Percentiles rank a stretch among this genome's conserved stretches.
These are phyloP conservation scores for Caenorhabditis parvicauda DNA, from an alignment of 2,888 invertebrate genomes.

Conservation along the genomic window DNA sequence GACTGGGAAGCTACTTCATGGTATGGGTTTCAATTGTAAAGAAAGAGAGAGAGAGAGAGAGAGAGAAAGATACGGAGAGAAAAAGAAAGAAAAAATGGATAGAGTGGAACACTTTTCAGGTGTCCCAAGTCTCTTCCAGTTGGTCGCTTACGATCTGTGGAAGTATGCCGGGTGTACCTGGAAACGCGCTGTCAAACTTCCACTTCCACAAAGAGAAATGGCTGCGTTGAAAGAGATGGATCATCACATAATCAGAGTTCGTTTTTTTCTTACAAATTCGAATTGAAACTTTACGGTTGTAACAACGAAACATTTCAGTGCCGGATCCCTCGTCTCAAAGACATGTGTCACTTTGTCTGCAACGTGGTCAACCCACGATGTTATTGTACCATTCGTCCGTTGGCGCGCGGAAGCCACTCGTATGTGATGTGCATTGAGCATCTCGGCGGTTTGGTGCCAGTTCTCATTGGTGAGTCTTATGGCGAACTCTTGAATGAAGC, in stretches of 20 bases:
- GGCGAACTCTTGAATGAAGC: no score
- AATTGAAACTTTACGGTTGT: background rate
- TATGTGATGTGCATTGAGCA: slow-evolving; percentile 81
- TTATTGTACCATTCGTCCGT: slow-evolving; percentile 85
- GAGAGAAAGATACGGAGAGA: no score
- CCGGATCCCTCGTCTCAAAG: slow-evolving; percentile 85
- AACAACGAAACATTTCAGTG: slow-evolving; percentile 77
- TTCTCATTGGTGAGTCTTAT: slow-evolving; percentile 76
- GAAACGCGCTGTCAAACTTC: slow-evolving; percentile 72
- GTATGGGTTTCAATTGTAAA: no score
- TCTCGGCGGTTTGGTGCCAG: slow-evolving; percentile 86
- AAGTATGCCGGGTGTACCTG: slow-evolving; percentile 38
- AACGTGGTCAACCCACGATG: slow-evolving; percentile 84
- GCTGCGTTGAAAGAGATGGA: slow-evolving; percentile 41
- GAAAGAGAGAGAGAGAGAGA: no score
- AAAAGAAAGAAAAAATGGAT: background rate
- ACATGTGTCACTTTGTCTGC: slow-evolving; percentile 87
- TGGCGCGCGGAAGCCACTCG: slow-evolving; percentile 55
- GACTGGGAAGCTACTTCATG: slow-evolving; percentile 75
- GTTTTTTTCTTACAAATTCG: slow-evolving; percentile 38
- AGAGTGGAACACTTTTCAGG: slow-evolving; percentile 68
- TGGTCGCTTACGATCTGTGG: slow-evolving; percentile 66
- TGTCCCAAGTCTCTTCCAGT: slow-evolving; percentile 82
- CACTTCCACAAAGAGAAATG: slow-evolving; percentile 76
- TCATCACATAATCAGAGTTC: slow-evolving; percentile 83